phyloP scores from a whole-genome alignment of 2,888 invertebrate species.

The Drosophila neotestacea region DNA sequence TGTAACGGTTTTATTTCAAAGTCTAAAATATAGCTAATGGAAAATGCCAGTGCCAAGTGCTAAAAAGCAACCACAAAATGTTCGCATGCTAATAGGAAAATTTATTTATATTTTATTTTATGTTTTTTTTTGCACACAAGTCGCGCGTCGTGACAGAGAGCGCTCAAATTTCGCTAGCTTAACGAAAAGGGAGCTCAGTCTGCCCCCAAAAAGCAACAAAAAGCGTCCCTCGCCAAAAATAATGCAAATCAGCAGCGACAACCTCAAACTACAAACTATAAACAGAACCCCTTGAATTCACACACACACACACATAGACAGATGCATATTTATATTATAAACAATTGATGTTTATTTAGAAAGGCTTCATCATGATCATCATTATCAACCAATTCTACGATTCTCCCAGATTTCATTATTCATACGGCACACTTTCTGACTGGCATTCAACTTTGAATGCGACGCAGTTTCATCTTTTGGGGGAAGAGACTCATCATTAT shows the following conservation, averaged over 20 bases:
- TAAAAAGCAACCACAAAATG: slow-evolving; percentile 45
- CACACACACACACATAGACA: neutral
- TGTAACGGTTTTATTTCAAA: slow-evolving; percentile 42
- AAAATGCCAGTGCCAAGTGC: slow-evolving; percentile 51
- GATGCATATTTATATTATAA: slow-evolving; percentile 48
- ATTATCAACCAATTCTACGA: slow-evolving; percentile 28
- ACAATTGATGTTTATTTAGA: slow-evolving; percentile 75
- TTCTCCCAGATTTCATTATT: slow-evolving; percentile 35
- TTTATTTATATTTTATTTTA: slow-evolving; percentile 15
- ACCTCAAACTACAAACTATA: slow-evolving; percentile 45
- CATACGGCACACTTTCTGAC: slow-evolving; percentile 57
- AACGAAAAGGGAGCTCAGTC: slow-evolving; percentile 45
- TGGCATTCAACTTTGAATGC: slow-evolving; percentile 66
- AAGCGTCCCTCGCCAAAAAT: slow-evolving; percentile 64
- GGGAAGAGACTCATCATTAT: slow-evolving; percentile 19
- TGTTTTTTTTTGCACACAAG: slow-evolving; percentile 33
- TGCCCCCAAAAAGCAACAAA: slow-evolving; percentile 29
- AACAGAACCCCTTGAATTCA: slow-evolving; percentile 9
- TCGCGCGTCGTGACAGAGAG: slow-evolving; percentile 51
- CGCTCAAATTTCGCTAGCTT: slow-evolving; percentile 64
- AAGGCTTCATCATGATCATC: slow-evolving; percentile 37
- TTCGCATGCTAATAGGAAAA: slow-evolving; percentile 61
- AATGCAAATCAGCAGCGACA: slow-evolving; percentile 68
- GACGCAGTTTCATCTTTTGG: slow-evolving; percentile 57
- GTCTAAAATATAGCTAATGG: slow-evolving; percentile 45